A percentile compares a stretch with the other conserved stretches of the same genome.
Conservation (phyloP, 1,140 invertebrate species). For the Drosophila teissieri region DNA sequence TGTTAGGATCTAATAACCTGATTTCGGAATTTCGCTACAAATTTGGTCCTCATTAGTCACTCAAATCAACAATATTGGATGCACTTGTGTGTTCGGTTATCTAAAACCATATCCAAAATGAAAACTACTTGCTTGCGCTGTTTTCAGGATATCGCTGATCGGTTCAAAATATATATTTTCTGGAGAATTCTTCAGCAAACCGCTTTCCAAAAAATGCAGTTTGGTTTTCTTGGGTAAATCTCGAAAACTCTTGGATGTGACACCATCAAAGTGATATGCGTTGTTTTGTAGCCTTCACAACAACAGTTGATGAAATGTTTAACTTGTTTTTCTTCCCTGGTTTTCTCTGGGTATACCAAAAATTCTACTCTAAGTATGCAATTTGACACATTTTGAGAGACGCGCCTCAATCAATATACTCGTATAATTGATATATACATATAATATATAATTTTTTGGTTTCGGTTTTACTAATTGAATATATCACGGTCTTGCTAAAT, state of each 20-base stretch:
- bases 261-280: slow-evolving; percentile 78
- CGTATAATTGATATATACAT: slow-evolving; percentile 72
- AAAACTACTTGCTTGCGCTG: slow-evolving; percentile 39
- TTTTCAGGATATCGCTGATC: not conserved
- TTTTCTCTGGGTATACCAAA: slow-evolving; percentile 35
- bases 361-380: slow-evolving; percentile 58
- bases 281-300: slow-evolving; percentile 68
- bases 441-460: slow-evolving; percentile 66
- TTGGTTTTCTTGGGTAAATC: slow-evolving; percentile 30
- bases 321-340: slow-evolving; percentile 18
- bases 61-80: slow-evolving; percentile 56
- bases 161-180: slow-evolving; percentile 5
- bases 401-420: slow-evolving; percentile 49
- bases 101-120: slow-evolving; percentile 43
- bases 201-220: slow-evolving; percentile 21
- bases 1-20: slow-evolving; percentile 45
- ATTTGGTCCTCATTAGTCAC: slow-evolving; percentile 74
- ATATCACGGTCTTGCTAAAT: slow-evolving; percentile 82
- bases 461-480: slow-evolving; percentile 75
- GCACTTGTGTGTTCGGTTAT: slow-evolving; percentile 10
- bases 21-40: slow-evolving; percentile 71
- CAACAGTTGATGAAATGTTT: slow-evolving; percentile 75
- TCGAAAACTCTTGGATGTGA: slow-evolving; percentile 43
- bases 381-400: slow-evolving; percentile 74
- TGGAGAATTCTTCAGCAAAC: slow-evolving; percentile 9